Evolutionary conservation across 1,140 invertebrate species (phyloP).

Genomic region (Melipona quadrifasciata): DNA sequence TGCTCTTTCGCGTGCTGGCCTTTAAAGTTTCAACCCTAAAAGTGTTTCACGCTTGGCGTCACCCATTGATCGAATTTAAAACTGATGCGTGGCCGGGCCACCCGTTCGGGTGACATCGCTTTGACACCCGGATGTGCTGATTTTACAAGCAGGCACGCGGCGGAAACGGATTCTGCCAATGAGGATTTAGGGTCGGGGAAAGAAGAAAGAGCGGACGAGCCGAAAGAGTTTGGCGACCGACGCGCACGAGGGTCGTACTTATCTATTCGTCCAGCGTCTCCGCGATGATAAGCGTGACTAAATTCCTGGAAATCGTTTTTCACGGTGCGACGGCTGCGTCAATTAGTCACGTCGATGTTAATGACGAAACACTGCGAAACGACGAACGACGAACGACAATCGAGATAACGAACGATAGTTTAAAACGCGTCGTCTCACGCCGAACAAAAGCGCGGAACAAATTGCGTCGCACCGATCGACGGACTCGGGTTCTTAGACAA

Average conservation of each 20-base stretch:
- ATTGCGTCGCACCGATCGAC: neutral
- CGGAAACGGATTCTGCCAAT: constrained; percentile 80
- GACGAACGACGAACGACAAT: neutral
- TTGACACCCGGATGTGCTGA: constrained; percentile 82
- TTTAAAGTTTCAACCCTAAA: constrained; percentile 82
- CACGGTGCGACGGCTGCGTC: neutral
- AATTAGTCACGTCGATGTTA: constrained; percentile 15
- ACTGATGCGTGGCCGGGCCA: constrained; percentile 70
- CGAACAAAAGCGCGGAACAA: neutral
- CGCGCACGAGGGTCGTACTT: constrained; percentile 29
- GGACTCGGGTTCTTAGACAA: neutral
- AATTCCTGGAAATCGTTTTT: constrained; percentile 43
- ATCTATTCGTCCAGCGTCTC: constrained; percentile 45
- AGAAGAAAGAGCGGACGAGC: neutral
- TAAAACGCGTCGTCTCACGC: too few relatives aligned
- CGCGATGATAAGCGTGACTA: constrained; percentile 51
- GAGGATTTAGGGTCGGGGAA: constrained; percentile 78
- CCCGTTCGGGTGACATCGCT: constrained; percentile 76
- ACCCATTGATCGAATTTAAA: constrained; percentile 82
- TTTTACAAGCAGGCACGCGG: constrained; percentile 81
- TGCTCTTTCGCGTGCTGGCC: constrained; percentile 68
- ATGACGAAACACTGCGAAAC: neutral
- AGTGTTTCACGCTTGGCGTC: constrained; percentile 81
- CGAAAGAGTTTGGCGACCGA: constrained; percentile 41
- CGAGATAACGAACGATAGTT: neutral